Evolutionary conservation across 2,797 vertebrate species (phyloP).

Genomic region (Mormyrops boulengeri): DNA sequence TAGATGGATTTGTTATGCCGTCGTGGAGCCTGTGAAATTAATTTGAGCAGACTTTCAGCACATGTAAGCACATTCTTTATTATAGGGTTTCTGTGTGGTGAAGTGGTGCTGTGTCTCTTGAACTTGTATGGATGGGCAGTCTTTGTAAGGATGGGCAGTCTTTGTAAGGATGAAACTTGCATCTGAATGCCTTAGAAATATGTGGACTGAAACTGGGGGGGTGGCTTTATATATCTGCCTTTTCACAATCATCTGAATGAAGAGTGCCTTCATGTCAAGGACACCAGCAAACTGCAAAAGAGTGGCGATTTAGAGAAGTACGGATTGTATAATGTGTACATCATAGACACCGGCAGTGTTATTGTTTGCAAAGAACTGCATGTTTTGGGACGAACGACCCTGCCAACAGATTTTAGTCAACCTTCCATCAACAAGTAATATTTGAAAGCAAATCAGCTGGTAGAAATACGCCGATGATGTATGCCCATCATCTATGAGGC

Average conservation of each 20-base stretch:
- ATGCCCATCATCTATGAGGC: neutral
- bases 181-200: neutral
- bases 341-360: neutral
- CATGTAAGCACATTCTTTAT: neutral
- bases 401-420: neutral
- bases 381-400: neutral
- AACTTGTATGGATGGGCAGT: neutral
- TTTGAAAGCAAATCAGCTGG: neutral
- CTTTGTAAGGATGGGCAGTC: neutral
- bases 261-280: neutral
- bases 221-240: neutral
- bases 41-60: neutral
- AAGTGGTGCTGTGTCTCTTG: neutral
- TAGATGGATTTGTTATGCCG: neutral
- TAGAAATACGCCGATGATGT: neutral
- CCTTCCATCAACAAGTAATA: neutral
- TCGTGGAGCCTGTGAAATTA: neutral
- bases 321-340: neutral
- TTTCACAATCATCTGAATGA: neutral
- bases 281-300: neutral
- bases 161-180: neutral
- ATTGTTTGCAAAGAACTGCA: neutral
- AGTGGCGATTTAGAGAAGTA: neutral
- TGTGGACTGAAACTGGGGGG: neutral
- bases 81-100: neutral